A percentile compares a stretch with the other conserved stretches of the same genome.
phyloP scores from a whole-genome alignment of 2,888 invertebrate species.

The Agrotis segetum region DNA sequence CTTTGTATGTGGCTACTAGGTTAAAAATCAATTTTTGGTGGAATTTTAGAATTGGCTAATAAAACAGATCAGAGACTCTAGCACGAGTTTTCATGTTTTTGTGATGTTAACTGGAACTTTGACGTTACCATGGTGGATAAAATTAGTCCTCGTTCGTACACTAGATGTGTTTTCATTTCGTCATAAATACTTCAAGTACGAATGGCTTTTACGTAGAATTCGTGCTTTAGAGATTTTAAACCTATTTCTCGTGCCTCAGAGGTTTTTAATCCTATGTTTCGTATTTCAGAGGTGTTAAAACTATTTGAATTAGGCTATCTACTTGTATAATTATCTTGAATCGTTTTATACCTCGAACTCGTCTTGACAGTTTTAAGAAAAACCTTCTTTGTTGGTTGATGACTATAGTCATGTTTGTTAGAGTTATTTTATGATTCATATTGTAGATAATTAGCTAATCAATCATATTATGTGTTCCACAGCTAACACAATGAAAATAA shows the following conservation, averaged over 20 bases:
- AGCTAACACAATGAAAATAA: neutral
- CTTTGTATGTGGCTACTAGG: neutral
- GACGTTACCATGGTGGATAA: no score
- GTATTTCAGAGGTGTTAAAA: constrained; percentile 5
- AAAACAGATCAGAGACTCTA: no score
- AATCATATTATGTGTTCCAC: neutral
- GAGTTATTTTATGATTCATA: constrained; percentile 2
- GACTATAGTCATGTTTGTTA: neutral
- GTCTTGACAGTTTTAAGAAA: neutral
- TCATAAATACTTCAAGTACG: no score
- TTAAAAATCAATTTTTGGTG: constrained; percentile 3
- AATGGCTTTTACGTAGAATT: neutral
- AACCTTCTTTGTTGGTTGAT: neutral
- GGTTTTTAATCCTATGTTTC: no score
- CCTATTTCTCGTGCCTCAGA: no score
- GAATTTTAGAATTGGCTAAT: constrained; percentile 11
- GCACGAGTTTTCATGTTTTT: no score
- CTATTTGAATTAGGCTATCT: neutral
- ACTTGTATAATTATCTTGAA: neutral
- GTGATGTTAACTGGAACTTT: no score
- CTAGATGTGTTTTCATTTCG: no score
- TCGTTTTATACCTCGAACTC: neutral
- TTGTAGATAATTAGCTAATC: neutral
- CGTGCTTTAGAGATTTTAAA: constrained; percentile 1
- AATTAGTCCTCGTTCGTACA: no score